A percentile compares a stretch with the other conserved stretches of the same genome.
Evolutionary conservation across 2,888 invertebrate genomes (phyloP).

Genomic region (Pocota personata): DNA sequence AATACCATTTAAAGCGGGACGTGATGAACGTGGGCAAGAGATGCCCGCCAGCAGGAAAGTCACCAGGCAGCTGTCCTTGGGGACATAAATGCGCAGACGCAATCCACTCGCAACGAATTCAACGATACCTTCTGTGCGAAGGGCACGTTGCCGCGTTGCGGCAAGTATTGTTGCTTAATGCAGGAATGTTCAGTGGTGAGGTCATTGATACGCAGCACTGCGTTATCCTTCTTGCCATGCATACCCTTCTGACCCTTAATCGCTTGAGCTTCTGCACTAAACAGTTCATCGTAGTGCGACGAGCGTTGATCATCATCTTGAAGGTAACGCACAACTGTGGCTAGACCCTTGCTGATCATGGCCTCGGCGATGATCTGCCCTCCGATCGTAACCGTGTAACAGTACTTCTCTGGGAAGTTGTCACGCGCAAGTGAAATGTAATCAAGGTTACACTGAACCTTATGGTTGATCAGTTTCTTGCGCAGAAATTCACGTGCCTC

Average conservation of each 20-base stretch:
- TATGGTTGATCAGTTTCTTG: constrained; percentile 97
- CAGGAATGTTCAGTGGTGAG: constrained; percentile 86
- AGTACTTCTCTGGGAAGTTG: constrained; percentile 96
- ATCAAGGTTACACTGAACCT: constrained; percentile 95
- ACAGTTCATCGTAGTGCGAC: constrained; percentile 94
- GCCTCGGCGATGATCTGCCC: constrained; percentile 96
- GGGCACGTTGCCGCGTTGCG: constrained; percentile 94
- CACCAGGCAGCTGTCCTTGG: constrained; percentile 96
- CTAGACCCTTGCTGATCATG: constrained; percentile 95
- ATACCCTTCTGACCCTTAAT: constrained; percentile 90
- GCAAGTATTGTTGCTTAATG: constrained; percentile 95
- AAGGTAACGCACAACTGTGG: constrained; percentile 95
- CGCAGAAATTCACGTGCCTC: constrained; percentile 98
- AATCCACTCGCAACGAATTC: constrained; percentile 99
- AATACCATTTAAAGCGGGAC: constrained; percentile 88
- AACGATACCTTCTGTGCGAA: constrained; percentile 95
- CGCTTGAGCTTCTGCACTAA: constrained; percentile 97
- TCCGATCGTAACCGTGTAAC: constrained; percentile 94
- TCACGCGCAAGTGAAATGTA: constrained; percentile 98
- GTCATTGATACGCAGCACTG: constrained; percentile 93
- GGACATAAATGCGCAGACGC: constrained; percentile 94
- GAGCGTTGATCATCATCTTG: constrained; percentile 98
- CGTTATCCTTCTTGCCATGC: constrained; percentile 94
- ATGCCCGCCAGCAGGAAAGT: constrained; percentile 93
- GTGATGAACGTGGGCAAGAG: constrained; percentile 92